Evolutionary conservation across 2,888 invertebrate species (phyloP).

Genomic region (Drosophila neotestacea): DNA sequence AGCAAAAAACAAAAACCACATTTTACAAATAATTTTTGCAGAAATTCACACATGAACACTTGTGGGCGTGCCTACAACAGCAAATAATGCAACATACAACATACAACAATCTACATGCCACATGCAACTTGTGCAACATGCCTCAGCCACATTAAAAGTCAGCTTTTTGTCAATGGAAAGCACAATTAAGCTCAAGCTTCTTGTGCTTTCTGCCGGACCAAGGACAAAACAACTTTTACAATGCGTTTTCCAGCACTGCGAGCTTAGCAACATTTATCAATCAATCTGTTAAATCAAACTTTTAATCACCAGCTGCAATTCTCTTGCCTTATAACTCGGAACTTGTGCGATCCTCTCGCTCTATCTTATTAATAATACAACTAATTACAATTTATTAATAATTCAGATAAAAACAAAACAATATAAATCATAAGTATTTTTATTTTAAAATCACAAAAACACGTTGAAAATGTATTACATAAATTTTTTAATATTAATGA

Average conservation of each 20-base stretch:
- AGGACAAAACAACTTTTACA: slow-evolving; percentile 25
- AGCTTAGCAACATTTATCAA: slow-evolving; percentile 22
- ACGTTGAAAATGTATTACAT: slow-evolving; percentile 80
- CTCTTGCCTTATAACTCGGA: slow-evolving; percentile 68
- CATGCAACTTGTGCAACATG: slow-evolving; percentile 31
- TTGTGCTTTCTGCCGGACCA: slow-evolving; percentile 62
- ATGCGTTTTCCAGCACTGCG: slow-evolving; percentile 25
- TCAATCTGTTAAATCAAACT: slow-evolving; percentile 15
- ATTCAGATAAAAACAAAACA: slow-evolving; percentile 31
- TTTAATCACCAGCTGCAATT: slow-evolving; percentile 64
- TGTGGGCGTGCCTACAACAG: slow-evolving; percentile 83
- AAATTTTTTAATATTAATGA: slow-evolving; percentile 59
- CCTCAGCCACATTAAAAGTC: slow-evolving; percentile 22
- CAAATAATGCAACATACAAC: slow-evolving; percentile 18
- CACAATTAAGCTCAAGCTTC: slow-evolving; percentile 74
- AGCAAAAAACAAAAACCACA: slow-evolving; percentile 30
- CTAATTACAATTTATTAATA: slow-evolving; percentile 73
- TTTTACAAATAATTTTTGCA: slow-evolving; percentile 75
- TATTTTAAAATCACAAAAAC: slow-evolving; percentile 66
- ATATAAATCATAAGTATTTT: slow-evolving; percentile 69
- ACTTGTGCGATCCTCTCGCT: slow-evolving; percentile 54
- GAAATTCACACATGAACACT: slow-evolving; percentile 84
- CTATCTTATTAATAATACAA: slow-evolving; percentile 62
- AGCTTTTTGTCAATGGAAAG: slow-evolving; percentile 54
- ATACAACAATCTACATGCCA: slow-evolving; percentile 28